Conservation (phyloP, 92 coral and sea anemone genomes). For the Parazoanthus atlanticus region DNA sequence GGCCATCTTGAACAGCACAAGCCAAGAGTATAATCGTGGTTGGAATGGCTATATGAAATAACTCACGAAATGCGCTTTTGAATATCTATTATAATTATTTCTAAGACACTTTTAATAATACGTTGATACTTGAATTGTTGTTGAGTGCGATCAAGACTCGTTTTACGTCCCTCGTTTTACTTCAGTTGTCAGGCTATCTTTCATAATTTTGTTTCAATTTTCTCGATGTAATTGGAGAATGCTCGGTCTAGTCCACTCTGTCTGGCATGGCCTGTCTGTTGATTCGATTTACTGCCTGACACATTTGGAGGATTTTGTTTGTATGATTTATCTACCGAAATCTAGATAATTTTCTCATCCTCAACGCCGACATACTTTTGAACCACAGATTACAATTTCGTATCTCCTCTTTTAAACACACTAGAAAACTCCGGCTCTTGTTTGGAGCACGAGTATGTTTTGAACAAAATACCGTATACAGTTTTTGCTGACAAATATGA, state of each 20-base stretch:
- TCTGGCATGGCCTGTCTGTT: not conserved
- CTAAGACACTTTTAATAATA: too few species aligned
- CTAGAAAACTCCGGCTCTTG: not conserved
- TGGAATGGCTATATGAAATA: not conserved
- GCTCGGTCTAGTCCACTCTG: not conserved
- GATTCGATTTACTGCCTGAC: not conserved
- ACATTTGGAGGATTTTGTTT: not conserved
- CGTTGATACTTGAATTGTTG: not conserved
- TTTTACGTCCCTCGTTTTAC: too few species aligned
- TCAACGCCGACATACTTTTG: not conserved
- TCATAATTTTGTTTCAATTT: not conserved
- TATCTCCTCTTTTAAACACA: not conserved
- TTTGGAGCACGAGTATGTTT: not conserved
- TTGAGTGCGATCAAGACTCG: not conserved
- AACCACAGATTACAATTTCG: not conserved
- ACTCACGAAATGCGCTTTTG: too few species aligned
- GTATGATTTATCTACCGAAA: constrained; percentile 19
- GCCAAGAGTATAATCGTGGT: not conserved
- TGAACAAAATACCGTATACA: not conserved
- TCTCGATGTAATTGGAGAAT: constrained; percentile 1
- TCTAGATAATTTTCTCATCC: constrained; percentile 1
- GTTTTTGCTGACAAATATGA: not conserved
- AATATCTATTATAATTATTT: too few species aligned
- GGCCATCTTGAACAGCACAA: not conserved
- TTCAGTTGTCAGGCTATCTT: too few species aligned